phyloP scores from a whole-genome alignment of 2,888 invertebrate species.

The Lepetodrilus schrolli region DNA sequence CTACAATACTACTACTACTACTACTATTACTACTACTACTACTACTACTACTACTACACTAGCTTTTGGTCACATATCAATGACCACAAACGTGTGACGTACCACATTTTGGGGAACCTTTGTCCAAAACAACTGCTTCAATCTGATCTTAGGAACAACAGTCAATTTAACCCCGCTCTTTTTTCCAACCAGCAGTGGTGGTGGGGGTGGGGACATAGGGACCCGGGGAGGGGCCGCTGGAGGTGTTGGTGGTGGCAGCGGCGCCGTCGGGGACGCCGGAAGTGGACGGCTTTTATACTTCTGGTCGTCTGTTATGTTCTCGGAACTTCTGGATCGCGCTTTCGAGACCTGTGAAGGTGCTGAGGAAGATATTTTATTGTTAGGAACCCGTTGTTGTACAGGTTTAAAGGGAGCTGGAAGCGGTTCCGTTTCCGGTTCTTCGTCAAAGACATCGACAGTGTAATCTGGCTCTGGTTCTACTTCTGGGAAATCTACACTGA shows the following conservation, averaged over 20 bases:
- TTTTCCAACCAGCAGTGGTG: conserved; percentile 14
- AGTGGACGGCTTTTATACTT: conserved; percentile 2
- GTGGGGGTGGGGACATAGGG: not conserved
- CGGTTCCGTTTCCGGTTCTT: too few relatives aligned
- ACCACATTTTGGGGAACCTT: conserved; percentile 52
- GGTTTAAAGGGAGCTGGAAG: too few relatives aligned
- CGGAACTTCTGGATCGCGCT: not conserved
- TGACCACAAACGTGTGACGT: conserved; percentile 32
- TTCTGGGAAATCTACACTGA: conserved; percentile 4
- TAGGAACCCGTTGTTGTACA: too few relatives aligned
- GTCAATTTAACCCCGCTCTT: conserved; percentile 23
- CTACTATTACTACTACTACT: not conserved
- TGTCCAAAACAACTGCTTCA: conserved; percentile 58
- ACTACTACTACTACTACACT: not conserved
- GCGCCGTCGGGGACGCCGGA: conserved; percentile 24
- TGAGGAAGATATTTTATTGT: not conserved
- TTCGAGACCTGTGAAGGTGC: not conserved
- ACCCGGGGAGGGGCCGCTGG: conserved; percentile 29
- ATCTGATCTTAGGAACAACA: conserved; percentile 33
- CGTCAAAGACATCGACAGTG: too few relatives aligned
- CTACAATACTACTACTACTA: too few relatives aligned
- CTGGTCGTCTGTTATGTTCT: not conserved
- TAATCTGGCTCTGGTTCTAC: conserved; percentile 16
- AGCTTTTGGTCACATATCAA: not conserved
- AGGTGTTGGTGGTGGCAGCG: conserved; percentile 26